Percentiles rank a stretch among this genome's conserved stretches.
These are phyloP conservation scores for Drosophila jambulina DNA, from an alignment of 1,140 invertebrate genomes.

Conservation along the genomic window DNA sequence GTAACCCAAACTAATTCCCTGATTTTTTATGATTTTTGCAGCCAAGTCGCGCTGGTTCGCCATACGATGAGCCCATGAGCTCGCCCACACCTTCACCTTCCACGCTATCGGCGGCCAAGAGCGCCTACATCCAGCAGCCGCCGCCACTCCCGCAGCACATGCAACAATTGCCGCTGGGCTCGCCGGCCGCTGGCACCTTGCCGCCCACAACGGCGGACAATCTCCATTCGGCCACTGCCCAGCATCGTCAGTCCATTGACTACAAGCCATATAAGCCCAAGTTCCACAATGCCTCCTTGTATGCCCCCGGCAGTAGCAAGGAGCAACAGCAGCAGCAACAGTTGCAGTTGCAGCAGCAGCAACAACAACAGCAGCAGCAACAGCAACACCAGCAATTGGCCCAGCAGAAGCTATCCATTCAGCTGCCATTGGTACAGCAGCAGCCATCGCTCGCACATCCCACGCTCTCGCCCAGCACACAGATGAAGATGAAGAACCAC, in stretches of 20 bases:
- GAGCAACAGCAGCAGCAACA: conserved; percentile 48
- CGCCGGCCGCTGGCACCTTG: conserved; percentile 76
- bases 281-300: conserved; percentile 89
- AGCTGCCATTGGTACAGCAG: conserved; percentile 39
- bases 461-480: conserved; percentile 76
- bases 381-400: conserved; percentile 51
- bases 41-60: conserved; percentile 76
- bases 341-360: conserved; percentile 30
- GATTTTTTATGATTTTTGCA: conserved; percentile 24
- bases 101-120: conserved; percentile 68
- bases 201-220: conserved; percentile 68
- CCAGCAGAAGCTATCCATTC: conserved; percentile 57
- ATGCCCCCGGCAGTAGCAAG: conserved; percentile 74
- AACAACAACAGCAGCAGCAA: conserved; percentile 21
- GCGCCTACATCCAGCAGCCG: conserved; percentile 70
- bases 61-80: conserved; percentile 69
- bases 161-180: conserved; percentile 77
- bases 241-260: conserved; percentile 66
- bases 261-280: conserved; percentile 90
- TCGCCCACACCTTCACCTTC: conserved; percentile 75
- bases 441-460: conserved; percentile 66
- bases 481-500: conserved; percentile 79
- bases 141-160: conserved; percentile 60
- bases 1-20: not conserved
- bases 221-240: conserved; percentile 62